Percentiles rank a stretch among this genome's conserved stretches.
phyloP scores from a whole-genome alignment of 2,113 vertebrate species.

The Takifugu bimaculatus region DNA sequence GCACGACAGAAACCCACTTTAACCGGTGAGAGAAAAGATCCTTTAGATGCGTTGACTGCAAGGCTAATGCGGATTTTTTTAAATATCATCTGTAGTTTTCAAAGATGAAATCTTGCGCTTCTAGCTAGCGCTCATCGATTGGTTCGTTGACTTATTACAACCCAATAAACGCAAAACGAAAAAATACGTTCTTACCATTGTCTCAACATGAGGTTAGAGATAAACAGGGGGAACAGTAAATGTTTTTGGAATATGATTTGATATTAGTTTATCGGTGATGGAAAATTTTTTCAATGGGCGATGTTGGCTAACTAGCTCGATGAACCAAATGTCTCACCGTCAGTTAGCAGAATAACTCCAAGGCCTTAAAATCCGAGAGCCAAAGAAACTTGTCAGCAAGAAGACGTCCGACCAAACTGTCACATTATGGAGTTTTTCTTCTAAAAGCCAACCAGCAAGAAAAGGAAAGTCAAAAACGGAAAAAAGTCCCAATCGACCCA shows the following conservation, averaged over 20 bases:
- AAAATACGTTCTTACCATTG: no score
- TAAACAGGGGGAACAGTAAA: not conserved
- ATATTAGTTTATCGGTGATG: not conserved
- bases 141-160: no score
- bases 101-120: no score
- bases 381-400: slow-evolving; percentile 18
- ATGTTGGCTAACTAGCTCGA: slow-evolving; percentile 21
- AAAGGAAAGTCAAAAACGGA: not conserved
- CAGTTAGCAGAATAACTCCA: slow-evolving; percentile 44
- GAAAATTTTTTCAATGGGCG: not conserved
- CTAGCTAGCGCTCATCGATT: no score
- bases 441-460: not conserved
- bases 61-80: no score
- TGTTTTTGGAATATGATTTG: not conserved
- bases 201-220: no score
- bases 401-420: not conserved
- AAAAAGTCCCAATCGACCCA: not conserved
- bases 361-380: slow-evolving; percentile 35
- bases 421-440: not conserved
- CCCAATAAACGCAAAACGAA: no score
- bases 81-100: no score
- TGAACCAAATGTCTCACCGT: slow-evolving; percentile 47
- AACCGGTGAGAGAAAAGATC: no score
- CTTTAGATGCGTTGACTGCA: no score
- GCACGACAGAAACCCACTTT: no score